These are phyloP conservation scores for Neodon shergylaensis DNA, from an alignment of 2,113 vertebrate genomes.

Conservation along the genomic window DNA sequence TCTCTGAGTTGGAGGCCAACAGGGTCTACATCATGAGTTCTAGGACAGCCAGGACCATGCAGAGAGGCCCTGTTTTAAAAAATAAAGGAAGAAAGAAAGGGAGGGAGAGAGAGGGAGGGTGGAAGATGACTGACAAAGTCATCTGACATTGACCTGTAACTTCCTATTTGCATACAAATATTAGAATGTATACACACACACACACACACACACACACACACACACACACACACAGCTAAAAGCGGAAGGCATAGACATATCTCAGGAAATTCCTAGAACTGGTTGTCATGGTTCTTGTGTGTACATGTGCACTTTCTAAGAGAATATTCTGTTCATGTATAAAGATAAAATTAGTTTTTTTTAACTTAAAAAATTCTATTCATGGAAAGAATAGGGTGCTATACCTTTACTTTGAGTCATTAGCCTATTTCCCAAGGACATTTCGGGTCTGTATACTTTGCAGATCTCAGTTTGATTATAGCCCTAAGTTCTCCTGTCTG, in stretches of 20 bases:
- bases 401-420: not conserved
- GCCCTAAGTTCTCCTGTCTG: not conserved
- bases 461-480: not conserved
- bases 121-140: not conserved
- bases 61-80: not conserved
- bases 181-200: not conserved
- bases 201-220: not conserved
- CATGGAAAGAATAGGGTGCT: not conserved
- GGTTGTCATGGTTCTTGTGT: not conserved
- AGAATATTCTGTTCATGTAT: not conserved
- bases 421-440: not conserved
- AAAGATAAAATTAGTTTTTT: constrained; percentile 41
- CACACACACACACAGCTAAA: too few species aligned
- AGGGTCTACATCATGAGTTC: not conserved
- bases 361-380: not conserved
- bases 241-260: not conserved
- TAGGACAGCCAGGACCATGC: not conserved
- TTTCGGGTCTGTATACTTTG: not conserved
- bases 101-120: fast-evolving
- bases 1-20: not conserved
- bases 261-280: constrained; percentile 4
- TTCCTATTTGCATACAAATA: not conserved
- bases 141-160: not conserved
- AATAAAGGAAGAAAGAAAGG: not conserved
- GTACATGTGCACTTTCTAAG: not conserved